phyloP scores from a whole-genome alignment of 2,888 invertebrate genomes.

The Pheosia gnoma region DNA sequence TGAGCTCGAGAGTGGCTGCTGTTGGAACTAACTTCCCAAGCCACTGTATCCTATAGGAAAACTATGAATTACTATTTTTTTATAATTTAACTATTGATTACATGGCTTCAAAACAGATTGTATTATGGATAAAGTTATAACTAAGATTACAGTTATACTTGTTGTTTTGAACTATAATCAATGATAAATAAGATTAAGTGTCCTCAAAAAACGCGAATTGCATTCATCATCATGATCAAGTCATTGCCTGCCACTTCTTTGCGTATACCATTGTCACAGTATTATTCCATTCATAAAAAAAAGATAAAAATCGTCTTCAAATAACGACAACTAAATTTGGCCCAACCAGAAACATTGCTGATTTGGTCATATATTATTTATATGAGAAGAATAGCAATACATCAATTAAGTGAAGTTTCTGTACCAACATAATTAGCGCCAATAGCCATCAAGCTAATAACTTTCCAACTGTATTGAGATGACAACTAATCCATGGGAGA shows the following conservation, averaged over 20 bases:
- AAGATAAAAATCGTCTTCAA: constrained; percentile 49
- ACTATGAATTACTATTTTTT: neutral
- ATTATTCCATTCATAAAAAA: constrained; percentile 50
- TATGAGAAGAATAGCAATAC: too few relatives aligned
- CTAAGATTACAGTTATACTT: too few relatives aligned
- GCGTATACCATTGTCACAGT: constrained; percentile 49
- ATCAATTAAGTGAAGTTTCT: too few relatives aligned
- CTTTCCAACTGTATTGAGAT: constrained; percentile 74
- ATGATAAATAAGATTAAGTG: neutral
- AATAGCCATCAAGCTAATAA: constrained; percentile 71
- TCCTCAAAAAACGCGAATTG: constrained; percentile 17
- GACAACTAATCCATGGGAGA: constrained; percentile 75
- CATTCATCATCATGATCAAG: constrained; percentile 22
- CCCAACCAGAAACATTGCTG: too few relatives aligned
- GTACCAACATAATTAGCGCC: too few relatives aligned
- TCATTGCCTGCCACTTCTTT: constrained; percentile 70
- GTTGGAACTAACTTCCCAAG: constrained; percentile 12
- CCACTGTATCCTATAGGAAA: neutral
- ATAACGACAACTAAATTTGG: too few relatives aligned
- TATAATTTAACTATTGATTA: too few relatives aligned
- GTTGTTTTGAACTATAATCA: too few relatives aligned
- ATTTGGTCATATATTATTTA: too few relatives aligned
- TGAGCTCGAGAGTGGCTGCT: constrained; percentile 22
- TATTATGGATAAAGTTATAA: too few relatives aligned
- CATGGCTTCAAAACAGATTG: too few relatives aligned